Evolutionary conservation across 1,140 invertebrate genomes (phyloP), one percentile per base, ranked within the genome.

Genomic region (Euura lappo): DNA sequence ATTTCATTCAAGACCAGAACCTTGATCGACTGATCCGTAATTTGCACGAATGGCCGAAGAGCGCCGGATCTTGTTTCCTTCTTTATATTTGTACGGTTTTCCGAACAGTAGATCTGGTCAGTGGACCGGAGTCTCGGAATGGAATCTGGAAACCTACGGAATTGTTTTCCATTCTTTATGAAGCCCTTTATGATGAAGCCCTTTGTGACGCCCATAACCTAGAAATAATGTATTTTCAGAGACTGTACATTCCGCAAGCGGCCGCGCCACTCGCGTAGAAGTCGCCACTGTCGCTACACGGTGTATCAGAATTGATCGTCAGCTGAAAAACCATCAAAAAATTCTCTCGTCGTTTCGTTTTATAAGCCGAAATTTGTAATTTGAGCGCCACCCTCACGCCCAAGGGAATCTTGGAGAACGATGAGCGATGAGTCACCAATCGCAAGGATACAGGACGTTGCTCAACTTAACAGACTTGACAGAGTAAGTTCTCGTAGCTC

Each of bases 241-340:
- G 13, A n/a, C 51, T 60, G 51, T n/a, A 60, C 51, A n/a, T n/a
- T 11, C 8, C 51, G 51, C 10, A 3, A 11, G 51, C 6, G 8
- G 51, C 13, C 3, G 51, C 13, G 51, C 13, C 10, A 8, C 8
- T 3, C 10, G 3, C 51, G 13, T n/a, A 60, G 51, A 60, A 60
- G 51, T 60, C 51, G 51, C 51, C 51, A 60, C 51, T 60, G 51
- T 60, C 51, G 51, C 51, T 60, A n/a, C 13, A 60, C 51, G 51
- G 51, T 3, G 3, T 6, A n/a, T 11, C 51, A 6, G 51, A 60
- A 8, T 8, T 60, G 51, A 60, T 60, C 51, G 4, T 60, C 51
- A 0, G 51, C 51, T 60, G 51, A n/a, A 60, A 60, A 4, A 60
- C 3, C 13, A 8, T 60, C 51, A n/a, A 60, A 60, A 60, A 60